Evolutionary conservation across 2,113 vertebrate genomes (phyloP).

Genomic region (Phylloscopus trochilus): DNA sequence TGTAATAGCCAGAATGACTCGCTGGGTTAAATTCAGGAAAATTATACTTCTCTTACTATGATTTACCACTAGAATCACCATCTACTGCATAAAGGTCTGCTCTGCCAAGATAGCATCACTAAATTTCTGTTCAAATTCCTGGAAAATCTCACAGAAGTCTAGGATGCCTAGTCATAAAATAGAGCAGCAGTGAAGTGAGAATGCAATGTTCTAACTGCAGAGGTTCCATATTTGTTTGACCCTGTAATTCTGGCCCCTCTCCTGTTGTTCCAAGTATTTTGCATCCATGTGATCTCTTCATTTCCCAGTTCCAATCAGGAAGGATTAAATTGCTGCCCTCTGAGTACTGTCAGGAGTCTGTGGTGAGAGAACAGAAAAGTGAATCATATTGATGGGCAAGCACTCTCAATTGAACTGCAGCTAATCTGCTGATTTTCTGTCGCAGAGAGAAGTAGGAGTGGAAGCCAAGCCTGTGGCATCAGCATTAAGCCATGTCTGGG

Average conservation of each 20-base stretch:
- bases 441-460: neutral
- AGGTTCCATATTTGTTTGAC: neutral
- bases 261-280: neutral
- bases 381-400: neutral
- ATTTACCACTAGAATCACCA: neutral
- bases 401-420: neutral
- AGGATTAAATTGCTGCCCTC: neutral
- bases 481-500: neutral
- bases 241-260: neutral
- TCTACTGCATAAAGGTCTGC: neutral
- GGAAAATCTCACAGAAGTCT: neutral
- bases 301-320: neutral
- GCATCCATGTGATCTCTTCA: neutral
- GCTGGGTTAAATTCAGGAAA: neutral
- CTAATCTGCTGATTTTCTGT: neutral
- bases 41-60: neutral
- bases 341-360: neutral
- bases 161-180: neutral
- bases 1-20: neutral
- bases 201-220: neutral
- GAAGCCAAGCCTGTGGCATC: neutral
- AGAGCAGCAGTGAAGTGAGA: neutral
- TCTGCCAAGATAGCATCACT: neutral
- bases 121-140: neutral
- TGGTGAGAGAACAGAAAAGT: neutral